Percentiles rank a stretch among this genome's conserved stretches.
Conservation (phyloP, 92 coral and sea anemone genomes). For the Meandrina meandrites region DNA sequence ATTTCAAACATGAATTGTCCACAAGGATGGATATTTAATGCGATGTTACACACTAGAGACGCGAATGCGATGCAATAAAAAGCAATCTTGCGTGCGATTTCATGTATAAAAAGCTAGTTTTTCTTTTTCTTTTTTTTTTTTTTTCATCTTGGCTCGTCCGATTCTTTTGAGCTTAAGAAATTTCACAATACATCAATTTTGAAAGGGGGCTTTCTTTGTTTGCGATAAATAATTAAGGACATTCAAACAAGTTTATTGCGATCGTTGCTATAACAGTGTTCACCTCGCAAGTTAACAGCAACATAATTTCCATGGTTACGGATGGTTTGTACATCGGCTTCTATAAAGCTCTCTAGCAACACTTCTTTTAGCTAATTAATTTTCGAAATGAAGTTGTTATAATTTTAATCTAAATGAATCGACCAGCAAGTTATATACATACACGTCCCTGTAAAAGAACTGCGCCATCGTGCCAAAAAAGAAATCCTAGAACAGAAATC, state of each 20-base stretch:
- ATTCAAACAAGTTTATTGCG: not conserved
- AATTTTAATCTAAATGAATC: not conserved
- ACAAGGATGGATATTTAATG: not conserved
- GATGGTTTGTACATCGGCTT: not conserved
- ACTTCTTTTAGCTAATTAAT: not conserved
- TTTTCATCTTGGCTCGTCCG: not conserved
- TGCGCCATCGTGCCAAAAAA: not conserved
- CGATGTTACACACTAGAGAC: not conserved
- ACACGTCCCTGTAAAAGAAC: not conserved
- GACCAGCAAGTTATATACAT: not conserved
- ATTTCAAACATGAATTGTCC: conserved; percentile 1
- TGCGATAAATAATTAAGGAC: conserved; percentile 25
- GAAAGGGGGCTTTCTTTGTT: not conserved
- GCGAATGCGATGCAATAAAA: not conserved
- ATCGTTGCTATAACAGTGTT: conserved; percentile 26
- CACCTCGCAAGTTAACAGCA: not conserved
- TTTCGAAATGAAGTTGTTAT: not conserved
- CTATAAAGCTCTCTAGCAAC: not conserved
- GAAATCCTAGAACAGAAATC: not conserved
- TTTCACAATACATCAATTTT: not conserved
- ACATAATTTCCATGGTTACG: conserved; percentile 1
- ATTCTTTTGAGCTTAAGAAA: not conserved
- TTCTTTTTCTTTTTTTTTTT: no score
- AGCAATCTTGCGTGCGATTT: not conserved
- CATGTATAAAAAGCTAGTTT: not conserved